Base-by-base conservation (phyloP, 2,888 invertebrate genomes). In the Oxystoma pomonae region DNA sequence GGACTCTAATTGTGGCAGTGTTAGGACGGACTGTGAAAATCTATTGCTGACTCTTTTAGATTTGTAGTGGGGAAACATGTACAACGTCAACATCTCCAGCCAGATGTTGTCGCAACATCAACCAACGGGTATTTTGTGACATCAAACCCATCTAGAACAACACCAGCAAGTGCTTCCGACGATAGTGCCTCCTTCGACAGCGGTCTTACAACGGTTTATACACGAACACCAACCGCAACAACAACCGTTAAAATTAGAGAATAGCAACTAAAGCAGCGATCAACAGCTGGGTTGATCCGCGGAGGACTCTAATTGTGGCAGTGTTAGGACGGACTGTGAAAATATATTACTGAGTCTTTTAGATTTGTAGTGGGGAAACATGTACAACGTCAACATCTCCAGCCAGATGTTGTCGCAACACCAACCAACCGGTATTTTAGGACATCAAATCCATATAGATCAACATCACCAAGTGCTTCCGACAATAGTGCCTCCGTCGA, bases 31-130 rank as follows among this genome's bases (percentile, higher is more conserved):
- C n/a, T n/a, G n/a, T n/a, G n/a, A n/a, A n/a, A n/a, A n/a, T n/a
- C n/a, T n/a, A n/a, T n/a, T n/a, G n/a, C n/a, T n/a, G n/a, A n/a
- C n/a, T n/a, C n/a, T n/a, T n/a, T n/a, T n/a, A n/a, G n/a, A n/a
- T n/a, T n/a, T n/a, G n/a, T n/a, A n/a, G n/a, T n/a, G n/a, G n/a
- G 71, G 71, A 16, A 64, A 68, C 93, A 79, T 90, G 90, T 76
- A 82, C 82, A 70, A 92, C 92, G 78, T 94, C 93, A 65, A 63
- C 50, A 18, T 60, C 50, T 49, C 55, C 9, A 35, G 20, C 12
- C 16, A 53, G 12, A 55, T 61, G 61, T 80, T 87, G 89, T 56
- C 90, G 90, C 58, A 59, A 16, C 62, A 61, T 20, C 53, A 65
- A 71, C 72, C 66, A 70, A 70, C 57, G 70, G 68, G 60, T 35